These are phyloP conservation scores for Tonatia bakeri DNA, from an alignment of 2,113 vertebrate species.

Conservation along the genomic window DNA sequence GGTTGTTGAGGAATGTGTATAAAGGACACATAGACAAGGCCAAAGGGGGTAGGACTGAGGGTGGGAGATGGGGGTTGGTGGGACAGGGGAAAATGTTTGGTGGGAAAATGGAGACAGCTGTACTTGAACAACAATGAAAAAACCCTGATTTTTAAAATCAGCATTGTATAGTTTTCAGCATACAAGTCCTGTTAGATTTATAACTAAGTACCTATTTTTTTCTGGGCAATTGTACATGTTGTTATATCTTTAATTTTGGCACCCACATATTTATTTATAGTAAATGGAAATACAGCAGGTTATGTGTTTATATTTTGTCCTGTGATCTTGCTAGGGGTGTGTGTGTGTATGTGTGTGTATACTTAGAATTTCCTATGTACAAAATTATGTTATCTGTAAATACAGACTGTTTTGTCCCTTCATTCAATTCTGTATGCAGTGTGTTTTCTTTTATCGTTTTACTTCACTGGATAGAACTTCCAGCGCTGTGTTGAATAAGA, in stretches of 20 bases:
- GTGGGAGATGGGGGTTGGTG: too few relatives aligned
- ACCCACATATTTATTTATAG: neutral
- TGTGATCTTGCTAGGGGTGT: neutral
- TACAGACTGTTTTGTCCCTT: neutral
- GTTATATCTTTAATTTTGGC: neutral
- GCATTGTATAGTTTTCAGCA: neutral
- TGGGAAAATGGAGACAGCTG: too few relatives aligned
- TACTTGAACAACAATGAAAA: neutral
- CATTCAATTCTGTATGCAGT: neutral
- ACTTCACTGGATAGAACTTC: neutral
- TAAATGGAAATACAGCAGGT: neutral
- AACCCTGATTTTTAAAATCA: neutral
- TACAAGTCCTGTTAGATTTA: neutral
- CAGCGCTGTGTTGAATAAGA: neutral
- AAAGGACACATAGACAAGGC: too few relatives aligned
- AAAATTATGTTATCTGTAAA: neutral
- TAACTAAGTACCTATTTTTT: neutral
- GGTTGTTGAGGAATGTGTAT: too few relatives aligned
- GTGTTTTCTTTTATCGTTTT: neutral
- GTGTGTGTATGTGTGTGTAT: too few relatives aligned
- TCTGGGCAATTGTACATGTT: neutral
- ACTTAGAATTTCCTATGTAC: neutral
- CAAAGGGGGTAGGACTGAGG: too few relatives aligned
- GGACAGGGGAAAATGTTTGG: too few relatives aligned
- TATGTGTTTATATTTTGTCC: neutral